A percentile compares a stretch with the other conserved stretches of the same genome.
Conservation (phyloP, 1,140 invertebrate species). For the Pogonomyrmex barbatus region DNA sequence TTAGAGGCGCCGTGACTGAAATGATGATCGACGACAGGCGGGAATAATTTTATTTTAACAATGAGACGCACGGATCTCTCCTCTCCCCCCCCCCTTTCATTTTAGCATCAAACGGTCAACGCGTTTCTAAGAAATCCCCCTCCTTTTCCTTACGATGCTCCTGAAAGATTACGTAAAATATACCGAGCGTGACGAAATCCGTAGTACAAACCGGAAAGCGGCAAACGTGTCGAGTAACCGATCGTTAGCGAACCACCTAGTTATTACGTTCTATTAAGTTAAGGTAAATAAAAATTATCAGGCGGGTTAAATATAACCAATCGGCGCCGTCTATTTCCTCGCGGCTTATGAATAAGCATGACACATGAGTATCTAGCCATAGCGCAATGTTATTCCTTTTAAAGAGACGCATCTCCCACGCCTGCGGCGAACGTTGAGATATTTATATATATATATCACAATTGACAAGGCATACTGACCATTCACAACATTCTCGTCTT, state of each 20-base stretch:
- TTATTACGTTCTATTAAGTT: not conserved
- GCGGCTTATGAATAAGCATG: not conserved
- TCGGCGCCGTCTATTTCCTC: not conserved
- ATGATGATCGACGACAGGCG: constrained; percentile 1
- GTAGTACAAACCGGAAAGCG: not conserved
- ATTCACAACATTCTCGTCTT: not conserved
- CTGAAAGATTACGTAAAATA: not conserved
- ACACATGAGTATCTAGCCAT: not conserved
- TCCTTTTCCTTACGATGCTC: not conserved
- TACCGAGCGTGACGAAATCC: not conserved
- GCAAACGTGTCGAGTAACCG: not conserved
- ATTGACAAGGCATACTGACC: constrained; percentile 22
- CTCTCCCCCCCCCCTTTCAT: not conserved
- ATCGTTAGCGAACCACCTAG: not conserved
- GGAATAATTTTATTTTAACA: constrained; percentile 16
- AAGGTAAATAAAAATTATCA: not conserved
- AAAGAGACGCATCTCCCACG: not conserved
- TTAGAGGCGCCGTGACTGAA: not conserved
- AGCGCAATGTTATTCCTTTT: not conserved
- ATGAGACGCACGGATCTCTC: not conserved
- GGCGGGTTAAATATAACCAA: not conserved
- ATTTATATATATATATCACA: not conserved
- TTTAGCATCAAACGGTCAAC: not conserved
- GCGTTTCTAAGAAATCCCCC: not conserved
- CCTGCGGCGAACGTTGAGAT: not conserved